Evolutionary conservation across 2,113 vertebrate species (phyloP).

Genomic region (Dunckerocampus dactyliophorus): DNA sequence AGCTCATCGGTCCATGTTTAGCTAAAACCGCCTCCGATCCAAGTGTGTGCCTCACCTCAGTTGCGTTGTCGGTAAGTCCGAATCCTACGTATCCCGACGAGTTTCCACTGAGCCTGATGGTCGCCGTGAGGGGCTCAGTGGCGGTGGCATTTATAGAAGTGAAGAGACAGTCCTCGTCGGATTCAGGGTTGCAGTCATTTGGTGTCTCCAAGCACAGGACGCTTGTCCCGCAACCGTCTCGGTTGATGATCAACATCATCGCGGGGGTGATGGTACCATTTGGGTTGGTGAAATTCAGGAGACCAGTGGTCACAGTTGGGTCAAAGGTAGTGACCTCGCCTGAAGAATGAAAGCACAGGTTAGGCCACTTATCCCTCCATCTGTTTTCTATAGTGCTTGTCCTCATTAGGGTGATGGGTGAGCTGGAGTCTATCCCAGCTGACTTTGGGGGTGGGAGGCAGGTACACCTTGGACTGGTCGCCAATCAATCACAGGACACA

Average conservation of each 20-base stretch:
- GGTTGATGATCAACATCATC: too few species aligned
- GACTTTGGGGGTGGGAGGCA: too few species aligned
- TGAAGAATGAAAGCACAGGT: slow-evolving; percentile 4
- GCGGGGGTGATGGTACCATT: accelerated
- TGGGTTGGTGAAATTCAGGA: slow-evolving; percentile 1
- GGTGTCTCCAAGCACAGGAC: neutral
- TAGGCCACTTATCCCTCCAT: neutral
- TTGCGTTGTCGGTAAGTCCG: neutral
- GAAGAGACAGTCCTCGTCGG: neutral
- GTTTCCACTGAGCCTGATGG: neutral
- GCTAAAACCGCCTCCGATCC: neutral
- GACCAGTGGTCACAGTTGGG: accelerated
- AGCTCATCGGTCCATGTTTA: too few species aligned
- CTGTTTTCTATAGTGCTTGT: too few species aligned
- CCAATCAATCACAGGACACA: too few species aligned
- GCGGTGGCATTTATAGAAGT: neutral
- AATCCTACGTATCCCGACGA: neutral
- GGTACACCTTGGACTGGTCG: too few species aligned
- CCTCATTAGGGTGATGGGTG: too few species aligned
- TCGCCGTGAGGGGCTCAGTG: neutral
- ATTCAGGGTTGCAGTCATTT: neutral
- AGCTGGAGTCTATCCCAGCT: too few species aligned
- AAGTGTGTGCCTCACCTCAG: neutral
- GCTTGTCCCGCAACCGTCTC: neutral
- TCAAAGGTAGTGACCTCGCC: accelerated